Evolutionary conservation across 2,113 vertebrate species (phyloP), one percentile per base, ranked within the genome.

Genomic region (Ramphastos sulfuratus): DNA sequence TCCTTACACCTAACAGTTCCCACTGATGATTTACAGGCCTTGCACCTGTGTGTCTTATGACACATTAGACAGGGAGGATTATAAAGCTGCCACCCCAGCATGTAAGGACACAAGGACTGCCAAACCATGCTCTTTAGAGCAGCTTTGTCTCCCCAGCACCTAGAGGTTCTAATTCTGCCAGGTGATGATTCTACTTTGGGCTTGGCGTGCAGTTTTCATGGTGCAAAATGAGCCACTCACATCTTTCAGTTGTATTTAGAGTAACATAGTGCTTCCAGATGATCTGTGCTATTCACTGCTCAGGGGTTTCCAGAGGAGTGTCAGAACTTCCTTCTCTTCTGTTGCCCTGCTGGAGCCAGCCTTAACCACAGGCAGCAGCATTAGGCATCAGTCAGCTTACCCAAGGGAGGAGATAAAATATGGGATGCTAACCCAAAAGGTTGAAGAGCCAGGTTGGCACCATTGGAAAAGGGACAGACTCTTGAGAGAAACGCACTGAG

Each of bases 101-200:
- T 8, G 37, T 92, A 91, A 85, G 92, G 95, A 92, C 39, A 54
- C 39, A 82, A 92, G 56, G 72, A 82, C 24, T 71, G 66, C 60
- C 30, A 67, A 94, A 77, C 31, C 15, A 35, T 55, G n/a, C 79
- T 95, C 91, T 39, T 82, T 75, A 65, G 13, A 80, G 66, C 56
- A 91, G 11, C 50, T 92, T 93, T 89, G n/a, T 71, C 42, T 91
- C 52, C 50, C 39, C 86, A 74, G 33, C 73, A 76, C 85, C 69
- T 86, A 79, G n/a, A 85, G 10, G 23, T 52, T 52, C 10, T 39
- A 19, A 18, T 86, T 95, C 91, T 94, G 24, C 18, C 52, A 59
- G 59, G n/a, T 89, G 78, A 56, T 86, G 60, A 65, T 93, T 91
- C 78, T 74, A 25, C 42, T 85, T 50, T 89, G 90, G 93, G 71